Evolutionary conservation across 2,888 invertebrate genomes (phyloP).

Genomic region (Zeuzera pyrina): DNA sequence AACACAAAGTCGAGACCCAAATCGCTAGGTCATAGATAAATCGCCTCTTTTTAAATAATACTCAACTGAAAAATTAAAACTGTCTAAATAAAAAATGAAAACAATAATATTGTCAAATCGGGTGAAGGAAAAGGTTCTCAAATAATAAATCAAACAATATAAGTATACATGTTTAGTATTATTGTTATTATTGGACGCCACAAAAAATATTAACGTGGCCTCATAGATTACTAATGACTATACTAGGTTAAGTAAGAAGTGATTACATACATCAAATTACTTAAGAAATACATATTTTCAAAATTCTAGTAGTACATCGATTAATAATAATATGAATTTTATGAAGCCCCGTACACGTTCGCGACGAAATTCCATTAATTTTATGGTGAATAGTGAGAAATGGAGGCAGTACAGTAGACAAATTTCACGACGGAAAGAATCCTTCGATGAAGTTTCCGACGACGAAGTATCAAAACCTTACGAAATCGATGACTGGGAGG

Average conservation of each 20-base stretch:
- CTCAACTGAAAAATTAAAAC: no score
- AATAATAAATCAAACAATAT: no score
- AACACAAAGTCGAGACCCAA: no score
- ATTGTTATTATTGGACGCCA: no score
- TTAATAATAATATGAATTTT: conserved; percentile 44
- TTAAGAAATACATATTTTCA: conserved; percentile 10
- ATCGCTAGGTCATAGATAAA: no score
- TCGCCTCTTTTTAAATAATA: no score
- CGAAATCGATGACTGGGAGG: conserved; percentile 46
- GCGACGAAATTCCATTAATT: conserved; percentile 35
- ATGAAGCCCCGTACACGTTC: conserved; percentile 37
- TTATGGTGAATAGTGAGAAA: conserved; percentile 38
- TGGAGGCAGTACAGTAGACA: conserved; percentile 40
- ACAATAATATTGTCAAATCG: no score
- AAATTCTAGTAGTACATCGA: conserved; percentile 8
- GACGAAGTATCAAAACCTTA: conserved; percentile 37
- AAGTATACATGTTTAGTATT: no score
- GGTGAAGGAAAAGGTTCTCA: no score
- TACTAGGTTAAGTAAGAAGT: conserved; percentile 16
- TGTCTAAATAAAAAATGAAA: no score
- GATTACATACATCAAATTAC: conserved; percentile 9
- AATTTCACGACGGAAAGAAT: conserved; percentile 27
- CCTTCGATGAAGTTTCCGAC: conserved; percentile 32
- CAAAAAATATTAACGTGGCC: no score
- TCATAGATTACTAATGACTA: background rate